A percentile compares a stretch with the other conserved stretches of the same genome.
Conservation (phyloP, 2,888 invertebrate species). For the Drosophila subsilvestris region DNA sequence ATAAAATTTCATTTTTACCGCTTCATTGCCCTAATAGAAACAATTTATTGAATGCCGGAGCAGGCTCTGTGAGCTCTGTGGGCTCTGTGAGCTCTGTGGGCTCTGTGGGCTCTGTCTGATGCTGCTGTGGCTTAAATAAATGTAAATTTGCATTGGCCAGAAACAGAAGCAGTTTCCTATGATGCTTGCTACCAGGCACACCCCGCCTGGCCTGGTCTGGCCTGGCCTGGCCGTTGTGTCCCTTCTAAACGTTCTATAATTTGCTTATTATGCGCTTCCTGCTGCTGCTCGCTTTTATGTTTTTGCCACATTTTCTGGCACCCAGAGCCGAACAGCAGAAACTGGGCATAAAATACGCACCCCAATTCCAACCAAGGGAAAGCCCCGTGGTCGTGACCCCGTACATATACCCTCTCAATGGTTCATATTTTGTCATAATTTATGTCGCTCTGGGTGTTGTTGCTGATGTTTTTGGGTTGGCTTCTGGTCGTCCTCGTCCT, state of each 20-base stretch:
- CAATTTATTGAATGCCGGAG: constrained; percentile 80
- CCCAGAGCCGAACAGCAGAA: constrained; percentile 38
- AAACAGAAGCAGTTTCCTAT: constrained; percentile 36
- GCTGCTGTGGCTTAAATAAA: constrained; percentile 56
- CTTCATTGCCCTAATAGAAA: constrained; percentile 83
- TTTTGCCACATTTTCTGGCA: constrained; percentile 76
- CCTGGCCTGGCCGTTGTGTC: constrained; percentile 49
- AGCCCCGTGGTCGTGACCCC: constrained; percentile 39
- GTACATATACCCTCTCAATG: constrained; percentile 33
- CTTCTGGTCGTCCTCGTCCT: constrained; percentile 19
- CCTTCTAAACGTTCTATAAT: constrained; percentile 81
- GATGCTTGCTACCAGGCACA: constrained; percentile 32
- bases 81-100: not conserved
- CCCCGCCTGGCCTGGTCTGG: too few relatives aligned
- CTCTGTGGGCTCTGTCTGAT: not conserved
- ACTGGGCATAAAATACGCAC: constrained; percentile 61
- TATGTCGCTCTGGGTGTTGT: constrained; percentile 81
- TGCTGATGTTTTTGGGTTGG: constrained; percentile 57
- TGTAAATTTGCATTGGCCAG: constrained; percentile 70
- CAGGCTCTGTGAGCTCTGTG: not conserved
- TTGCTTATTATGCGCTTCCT: constrained; percentile 82
- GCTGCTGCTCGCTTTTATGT: constrained; percentile 77
- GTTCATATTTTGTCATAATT: constrained; percentile 81
- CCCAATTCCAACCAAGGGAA: constrained; percentile 45
- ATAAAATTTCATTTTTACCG: constrained; percentile 82